phyloP scores from a whole-genome alignment of 2,888 invertebrate genomes.

The Dynastes tityus region DNA sequence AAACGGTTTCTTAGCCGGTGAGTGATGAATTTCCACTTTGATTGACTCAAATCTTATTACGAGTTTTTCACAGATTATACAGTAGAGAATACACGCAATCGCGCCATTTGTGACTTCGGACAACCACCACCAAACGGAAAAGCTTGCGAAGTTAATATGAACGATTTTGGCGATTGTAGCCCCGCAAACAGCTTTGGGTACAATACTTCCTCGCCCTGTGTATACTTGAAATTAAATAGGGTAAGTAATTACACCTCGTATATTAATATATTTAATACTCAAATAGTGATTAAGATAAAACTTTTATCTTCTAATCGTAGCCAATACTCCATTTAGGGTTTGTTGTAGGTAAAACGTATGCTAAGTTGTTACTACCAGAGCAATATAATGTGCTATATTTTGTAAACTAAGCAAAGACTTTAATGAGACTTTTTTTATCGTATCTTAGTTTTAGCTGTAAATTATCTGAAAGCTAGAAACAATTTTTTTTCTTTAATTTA shows the following conservation, averaged over 20 bases:
- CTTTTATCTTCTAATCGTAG: no score
- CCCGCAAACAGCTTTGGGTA: conserved; percentile 77
- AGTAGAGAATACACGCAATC: neutral
- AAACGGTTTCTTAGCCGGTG: conserved; percentile 75
- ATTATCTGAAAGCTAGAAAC: no score
- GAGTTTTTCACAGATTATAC: conserved; percentile 30
- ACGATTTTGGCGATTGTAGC: conserved; percentile 73
- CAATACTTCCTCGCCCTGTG: conserved; percentile 83
- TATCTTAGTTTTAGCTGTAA: no score
- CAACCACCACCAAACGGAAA: conserved; percentile 69
- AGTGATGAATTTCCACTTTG: conserved; percentile 59
- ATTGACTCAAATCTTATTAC: neutral
- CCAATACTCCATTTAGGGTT: no score
- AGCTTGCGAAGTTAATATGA: conserved; percentile 73
- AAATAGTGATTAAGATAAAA: no score
- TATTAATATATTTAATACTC: no score
- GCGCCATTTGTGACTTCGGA: conserved; percentile 73
- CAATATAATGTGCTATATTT: no score
- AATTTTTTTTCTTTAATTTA: no score
- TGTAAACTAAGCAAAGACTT: no score
- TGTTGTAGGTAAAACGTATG: no score
- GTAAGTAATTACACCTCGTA: conserved; percentile 68
- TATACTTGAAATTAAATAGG: conserved; percentile 89
- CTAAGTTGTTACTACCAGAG: no score
- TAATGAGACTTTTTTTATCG: no score